A percentile compares a stretch with the other conserved stretches of the same genome.
These are phyloP conservation scores for Dorcus parallelipipedus DNA, from an alignment of 2,888 invertebrate genomes.

Conservation along the genomic window DNA sequence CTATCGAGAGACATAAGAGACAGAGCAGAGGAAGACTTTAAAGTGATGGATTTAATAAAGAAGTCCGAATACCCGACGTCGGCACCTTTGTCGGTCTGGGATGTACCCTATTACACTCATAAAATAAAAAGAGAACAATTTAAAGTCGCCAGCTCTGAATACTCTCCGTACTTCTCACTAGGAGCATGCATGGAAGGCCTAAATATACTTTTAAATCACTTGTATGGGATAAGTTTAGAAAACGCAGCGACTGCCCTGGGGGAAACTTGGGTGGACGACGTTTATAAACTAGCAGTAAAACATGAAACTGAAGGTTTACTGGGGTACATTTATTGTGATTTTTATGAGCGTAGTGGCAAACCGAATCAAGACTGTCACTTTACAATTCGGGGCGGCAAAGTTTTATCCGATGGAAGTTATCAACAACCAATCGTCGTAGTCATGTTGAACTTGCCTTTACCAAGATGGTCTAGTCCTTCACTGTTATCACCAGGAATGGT, in stretches of 20 bases:
- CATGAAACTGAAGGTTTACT: slow-evolving; percentile 77
- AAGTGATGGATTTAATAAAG: slow-evolving; percentile 74
- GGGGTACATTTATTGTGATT: slow-evolving; percentile 96
- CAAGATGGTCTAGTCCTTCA: slow-evolving; percentile 72
- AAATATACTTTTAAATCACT: slow-evolving; percentile 76
- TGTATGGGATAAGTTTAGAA: slow-evolving; percentile 79
- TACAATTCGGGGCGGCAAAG: slow-evolving; percentile 92
- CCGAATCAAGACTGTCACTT: slow-evolving; percentile 98
- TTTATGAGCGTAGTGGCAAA: slow-evolving; percentile 88
- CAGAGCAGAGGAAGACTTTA: slow-evolving; percentile 72
- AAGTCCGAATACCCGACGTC: slow-evolving; percentile 36
- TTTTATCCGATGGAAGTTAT: slow-evolving; percentile 73
- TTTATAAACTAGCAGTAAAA: slow-evolving; percentile 89
- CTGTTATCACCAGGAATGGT: slow-evolving; percentile 80
- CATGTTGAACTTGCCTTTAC: slow-evolving; percentile 81
- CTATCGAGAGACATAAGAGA: slow-evolving; percentile 68
- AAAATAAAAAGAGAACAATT: slow-evolving; percentile 70
- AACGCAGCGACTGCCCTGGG: slow-evolving; percentile 69
- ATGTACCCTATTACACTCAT: slow-evolving; percentile 80
- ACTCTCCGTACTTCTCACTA: slow-evolving; percentile 83
- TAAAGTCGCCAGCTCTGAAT: slow-evolving; percentile 68
- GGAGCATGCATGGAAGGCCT: slow-evolving; percentile 97
- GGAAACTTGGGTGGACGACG: slow-evolving; percentile 81
- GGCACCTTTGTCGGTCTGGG: slow-evolving; percentile 67
- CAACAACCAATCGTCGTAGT: slow-evolving; percentile 92